phyloP scores from a whole-genome alignment of 2,888 invertebrate genomes.

The Scaptomyza cyrtandrae region DNA sequence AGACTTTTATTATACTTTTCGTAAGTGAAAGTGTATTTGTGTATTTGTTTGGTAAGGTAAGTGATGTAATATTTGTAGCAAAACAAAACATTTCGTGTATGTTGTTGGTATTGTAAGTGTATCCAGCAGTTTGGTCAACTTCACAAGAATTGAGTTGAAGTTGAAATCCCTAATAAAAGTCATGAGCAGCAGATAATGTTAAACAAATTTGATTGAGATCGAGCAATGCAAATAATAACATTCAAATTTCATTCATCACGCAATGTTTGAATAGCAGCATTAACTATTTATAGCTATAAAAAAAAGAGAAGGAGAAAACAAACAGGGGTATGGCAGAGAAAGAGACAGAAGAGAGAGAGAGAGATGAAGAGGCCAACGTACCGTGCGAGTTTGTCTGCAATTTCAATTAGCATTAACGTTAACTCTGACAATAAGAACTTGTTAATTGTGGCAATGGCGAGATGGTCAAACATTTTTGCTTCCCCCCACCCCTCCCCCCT shows the following conservation, averaged over 20 bases:
- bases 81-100: too few relatives aligned
- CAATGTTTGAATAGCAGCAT: not conserved
- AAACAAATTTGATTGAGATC: not conserved
- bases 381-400: slow-evolving; percentile 42
- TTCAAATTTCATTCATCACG: slow-evolving; percentile 1
- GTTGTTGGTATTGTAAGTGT: too few relatives aligned
- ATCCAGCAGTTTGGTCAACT: too few relatives aligned
- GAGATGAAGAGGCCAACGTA: slow-evolving; percentile 11
- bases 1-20: too few relatives aligned
- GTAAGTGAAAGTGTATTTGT: too few relatives aligned
- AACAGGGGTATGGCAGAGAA: not conserved
- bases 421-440: slow-evolving; percentile 44
- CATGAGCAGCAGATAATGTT: not conserved
- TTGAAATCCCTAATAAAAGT: not conserved
- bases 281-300: not conserved
- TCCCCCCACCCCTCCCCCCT: slow-evolving; percentile 1
- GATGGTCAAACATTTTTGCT: slow-evolving; percentile 56
- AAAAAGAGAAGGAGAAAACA: not conserved
- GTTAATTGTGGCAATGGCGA: slow-evolving; percentile 53
- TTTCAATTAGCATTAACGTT: slow-evolving; percentile 60
- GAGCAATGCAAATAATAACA: not conserved
- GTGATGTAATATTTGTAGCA: too few relatives aligned
- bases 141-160: not conserved
- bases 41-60: too few relatives aligned
- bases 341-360: too few relatives aligned